Evolutionary conservation across 2,797 vertebrate genomes (phyloP).

Genomic region (Ptychadena robeensis): DNA sequence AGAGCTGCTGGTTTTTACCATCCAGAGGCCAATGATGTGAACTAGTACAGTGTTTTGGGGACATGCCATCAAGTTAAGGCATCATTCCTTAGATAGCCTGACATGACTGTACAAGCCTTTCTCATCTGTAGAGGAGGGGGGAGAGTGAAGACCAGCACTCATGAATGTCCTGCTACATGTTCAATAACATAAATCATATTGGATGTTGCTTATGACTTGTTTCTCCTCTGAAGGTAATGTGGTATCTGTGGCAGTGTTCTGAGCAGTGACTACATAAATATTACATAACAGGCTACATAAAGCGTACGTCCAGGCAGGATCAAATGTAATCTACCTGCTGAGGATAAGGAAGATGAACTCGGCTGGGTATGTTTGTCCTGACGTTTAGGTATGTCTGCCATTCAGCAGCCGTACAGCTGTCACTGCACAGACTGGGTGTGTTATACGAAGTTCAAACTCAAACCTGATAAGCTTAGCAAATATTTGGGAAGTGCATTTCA

Average conservation of each 20-base stretch:
- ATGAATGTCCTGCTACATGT: constrained; percentile 13
- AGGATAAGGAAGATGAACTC: neutral
- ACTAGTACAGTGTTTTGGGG: neutral
- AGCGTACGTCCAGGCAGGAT: neutral
- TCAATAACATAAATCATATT: neutral
- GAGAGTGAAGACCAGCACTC: neutral
- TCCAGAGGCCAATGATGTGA: neutral
- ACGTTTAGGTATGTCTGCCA: neutral
- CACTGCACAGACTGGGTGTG: constrained; percentile 14
- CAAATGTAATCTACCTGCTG: neutral
- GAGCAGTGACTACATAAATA: neutral
- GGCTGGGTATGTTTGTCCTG: neutral
- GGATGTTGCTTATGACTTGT: neutral
- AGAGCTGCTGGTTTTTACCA: neutral
- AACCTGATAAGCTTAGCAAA: neutral
- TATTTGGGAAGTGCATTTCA: constrained; percentile 1
- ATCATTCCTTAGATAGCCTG: constrained; percentile 32
- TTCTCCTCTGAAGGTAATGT: neutral
- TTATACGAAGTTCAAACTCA: neutral
- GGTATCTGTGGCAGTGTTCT: neutral
- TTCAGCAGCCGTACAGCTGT: neutral
- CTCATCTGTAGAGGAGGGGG: neutral
- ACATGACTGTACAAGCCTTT: constrained; percentile 31
- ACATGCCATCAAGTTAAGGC: neutral
- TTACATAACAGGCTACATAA: neutral